A percentile compares a stretch with the other conserved stretches of the same genome.
Evolutionary conservation across 2,797 vertebrate species (phyloP).

Genomic region (Sarcoramphus papa): DNA sequence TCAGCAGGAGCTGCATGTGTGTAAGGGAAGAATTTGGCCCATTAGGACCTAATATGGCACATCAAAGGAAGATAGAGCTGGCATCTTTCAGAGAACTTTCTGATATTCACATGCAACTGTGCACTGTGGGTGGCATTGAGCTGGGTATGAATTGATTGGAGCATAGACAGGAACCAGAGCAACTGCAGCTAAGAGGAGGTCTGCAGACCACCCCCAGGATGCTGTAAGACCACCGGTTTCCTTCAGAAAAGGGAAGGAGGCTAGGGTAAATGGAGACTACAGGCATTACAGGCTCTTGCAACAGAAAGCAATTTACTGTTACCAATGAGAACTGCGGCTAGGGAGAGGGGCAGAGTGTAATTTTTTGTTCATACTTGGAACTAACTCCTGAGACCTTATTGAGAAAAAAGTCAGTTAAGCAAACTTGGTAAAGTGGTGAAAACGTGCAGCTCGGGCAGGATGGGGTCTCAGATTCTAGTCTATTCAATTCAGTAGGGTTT

Average conservation of each 20-base stretch:
- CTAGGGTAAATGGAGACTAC: constrained; percentile 1
- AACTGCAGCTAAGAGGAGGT: constrained; percentile 59
- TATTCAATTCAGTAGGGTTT: not conserved
- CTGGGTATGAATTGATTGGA: constrained; percentile 51
- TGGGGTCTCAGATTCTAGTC: not conserved
- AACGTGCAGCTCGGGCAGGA: not conserved
- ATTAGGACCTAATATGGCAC: constrained; percentile 26
- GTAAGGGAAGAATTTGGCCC: constrained; percentile 24
- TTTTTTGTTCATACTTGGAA: not conserved
- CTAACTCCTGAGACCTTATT: not conserved
- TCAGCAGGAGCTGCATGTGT: constrained; percentile 27
- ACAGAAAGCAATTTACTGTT: constrained; percentile 34
- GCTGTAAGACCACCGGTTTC: constrained; percentile 21
- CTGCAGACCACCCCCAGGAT: constrained; percentile 56
- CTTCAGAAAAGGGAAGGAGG: constrained; percentile 3
- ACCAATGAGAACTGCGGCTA: not conserved
- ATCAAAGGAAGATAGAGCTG: constrained; percentile 53
- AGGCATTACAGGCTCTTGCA: not conserved
- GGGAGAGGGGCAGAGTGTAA: not conserved
- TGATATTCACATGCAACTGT: constrained; percentile 45
- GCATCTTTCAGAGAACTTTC: constrained; percentile 42
- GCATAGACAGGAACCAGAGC: constrained; percentile 55
- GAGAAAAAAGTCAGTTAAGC: not conserved
- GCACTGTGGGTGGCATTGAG: constrained; percentile 50
- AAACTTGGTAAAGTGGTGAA: not conserved